Conservation (phyloP, 2,888 invertebrate genomes). For the Drosophila koepferae region DNA sequence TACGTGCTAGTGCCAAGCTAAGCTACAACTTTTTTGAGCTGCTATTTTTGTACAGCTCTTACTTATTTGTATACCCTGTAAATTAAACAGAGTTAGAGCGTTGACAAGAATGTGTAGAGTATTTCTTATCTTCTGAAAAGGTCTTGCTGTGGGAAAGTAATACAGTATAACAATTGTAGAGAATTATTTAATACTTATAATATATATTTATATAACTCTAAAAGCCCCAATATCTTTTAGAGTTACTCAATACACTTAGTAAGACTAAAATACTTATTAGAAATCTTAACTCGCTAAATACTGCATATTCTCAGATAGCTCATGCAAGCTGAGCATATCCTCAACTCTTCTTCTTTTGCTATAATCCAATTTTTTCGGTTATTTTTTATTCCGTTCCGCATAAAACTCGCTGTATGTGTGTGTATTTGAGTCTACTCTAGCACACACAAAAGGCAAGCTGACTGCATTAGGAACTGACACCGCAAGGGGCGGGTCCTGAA, state of each 20-base stretch:
- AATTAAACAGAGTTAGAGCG: not conserved
- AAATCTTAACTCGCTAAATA: not conserved
- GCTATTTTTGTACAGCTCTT: constrained; percentile 31
- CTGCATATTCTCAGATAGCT: not conserved
- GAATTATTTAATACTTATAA: not conserved
- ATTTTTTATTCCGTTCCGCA: constrained; percentile 21
- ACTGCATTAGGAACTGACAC: constrained; percentile 56
- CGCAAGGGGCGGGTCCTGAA: constrained; percentile 13
- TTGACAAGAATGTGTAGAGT: not conserved
- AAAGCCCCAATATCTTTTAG: not conserved
- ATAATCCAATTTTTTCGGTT: constrained; percentile 9
- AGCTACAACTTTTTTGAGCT: constrained; percentile 66
- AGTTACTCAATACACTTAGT: not conserved
- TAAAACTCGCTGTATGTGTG: constrained; percentile 21
- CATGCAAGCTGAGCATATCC: constrained; percentile 3
- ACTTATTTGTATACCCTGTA: constrained; percentile 18
- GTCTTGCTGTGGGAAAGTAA: not conserved
- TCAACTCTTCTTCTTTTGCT: not conserved
- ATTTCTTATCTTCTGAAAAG: not conserved
- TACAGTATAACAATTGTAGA: not conserved
- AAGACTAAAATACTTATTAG: not conserved
- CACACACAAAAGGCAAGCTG: constrained; percentile 60
- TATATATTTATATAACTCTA: too few relatives aligned
- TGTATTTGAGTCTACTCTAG: constrained; percentile 8
- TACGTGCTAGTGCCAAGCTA: constrained; percentile 59